These are phyloP conservation scores for Lampropteryx suffumata DNA, from an alignment of 2,888 invertebrate genomes.

Conservation along the genomic window DNA sequence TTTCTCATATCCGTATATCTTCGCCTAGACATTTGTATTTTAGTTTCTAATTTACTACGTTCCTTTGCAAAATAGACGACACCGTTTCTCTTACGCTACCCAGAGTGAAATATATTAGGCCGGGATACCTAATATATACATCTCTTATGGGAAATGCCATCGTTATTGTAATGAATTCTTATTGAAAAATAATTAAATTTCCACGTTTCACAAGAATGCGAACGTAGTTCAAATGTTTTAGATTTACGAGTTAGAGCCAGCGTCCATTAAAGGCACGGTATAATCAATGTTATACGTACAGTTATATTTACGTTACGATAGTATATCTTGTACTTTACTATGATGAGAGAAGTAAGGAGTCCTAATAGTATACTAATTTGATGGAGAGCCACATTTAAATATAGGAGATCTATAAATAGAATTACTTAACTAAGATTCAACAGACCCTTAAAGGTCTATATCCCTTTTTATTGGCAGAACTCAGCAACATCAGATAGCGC, in stretches of 20 bases:
- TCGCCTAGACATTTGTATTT: constrained; percentile 34
- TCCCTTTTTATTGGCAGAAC: constrained; percentile 41
- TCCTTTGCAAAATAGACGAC: constrained; percentile 33
- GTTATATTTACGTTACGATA: too few relatives aligned
- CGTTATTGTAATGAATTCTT: constrained; percentile 44
- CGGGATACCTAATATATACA: constrained; percentile 52
- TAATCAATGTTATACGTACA: too few relatives aligned
- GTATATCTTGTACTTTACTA: too few relatives aligned
- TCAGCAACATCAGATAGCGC: constrained; percentile 28
- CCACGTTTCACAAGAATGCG: constrained; percentile 18
- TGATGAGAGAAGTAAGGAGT: too few relatives aligned
- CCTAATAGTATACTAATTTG: too few relatives aligned
- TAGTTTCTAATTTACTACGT: constrained; percentile 33
- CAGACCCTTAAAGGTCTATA: constrained; percentile 2
- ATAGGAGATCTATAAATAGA: too few relatives aligned
- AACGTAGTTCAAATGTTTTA: constrained; percentile 19
- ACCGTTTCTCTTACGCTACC: constrained; percentile 27
- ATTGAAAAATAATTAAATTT: constrained; percentile 36
- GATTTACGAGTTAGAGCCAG: constrained; percentile 11
- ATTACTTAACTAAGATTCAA: constrained; percentile 2
- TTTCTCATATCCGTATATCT: constrained; percentile 32
- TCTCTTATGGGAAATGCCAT: constrained; percentile 51
- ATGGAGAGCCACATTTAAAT: too few relatives aligned
- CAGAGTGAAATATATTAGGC: constrained; percentile 30
- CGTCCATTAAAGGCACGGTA: too few relatives aligned